A percentile compares a stretch with the other conserved stretches of the same genome.
These are phyloP conservation scores for Seira musarum DNA, from an alignment of 2,888 invertebrate species.

Conservation along the genomic window DNA sequence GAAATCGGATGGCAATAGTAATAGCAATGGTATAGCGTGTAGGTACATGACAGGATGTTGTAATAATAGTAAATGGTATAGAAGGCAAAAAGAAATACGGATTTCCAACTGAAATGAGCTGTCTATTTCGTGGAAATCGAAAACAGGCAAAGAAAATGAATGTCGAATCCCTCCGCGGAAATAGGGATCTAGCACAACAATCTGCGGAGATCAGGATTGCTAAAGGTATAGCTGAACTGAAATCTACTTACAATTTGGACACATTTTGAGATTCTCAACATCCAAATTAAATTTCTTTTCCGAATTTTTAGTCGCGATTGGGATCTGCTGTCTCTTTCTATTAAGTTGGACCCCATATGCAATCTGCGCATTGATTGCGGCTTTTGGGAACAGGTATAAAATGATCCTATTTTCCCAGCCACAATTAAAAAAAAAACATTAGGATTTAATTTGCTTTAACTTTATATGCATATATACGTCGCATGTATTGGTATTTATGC, in stretches of 20 bases:
- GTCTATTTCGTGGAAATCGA: slow-evolving; percentile 1
- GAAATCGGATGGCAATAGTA: neutral
- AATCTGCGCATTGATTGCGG: slow-evolving; percentile 85
- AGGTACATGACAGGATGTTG: too few relatives aligned
- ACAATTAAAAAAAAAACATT: neutral
- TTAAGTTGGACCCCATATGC: slow-evolving; percentile 79
- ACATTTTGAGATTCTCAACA: too few relatives aligned
- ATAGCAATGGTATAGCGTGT: neutral
- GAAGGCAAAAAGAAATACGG: neutral
- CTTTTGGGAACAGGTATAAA: slow-evolving; percentile 81
- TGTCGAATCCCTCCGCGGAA: slow-evolving; percentile 85
- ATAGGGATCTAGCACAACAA: slow-evolving; percentile 79
- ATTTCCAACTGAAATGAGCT: neutral
- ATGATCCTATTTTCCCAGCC: too few relatives aligned
- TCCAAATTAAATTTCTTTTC: too few relatives aligned
- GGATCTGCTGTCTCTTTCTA: neutral
- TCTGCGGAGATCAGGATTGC: slow-evolving; percentile 89
- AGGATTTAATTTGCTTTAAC: too few relatives aligned
- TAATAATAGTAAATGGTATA: neutral
- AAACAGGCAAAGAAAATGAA: slow-evolving; percentile 90
- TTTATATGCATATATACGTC: too few relatives aligned
- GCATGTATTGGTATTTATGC: too few relatives aligned
- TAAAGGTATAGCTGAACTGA: too few relatives aligned
- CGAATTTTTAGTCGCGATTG: slow-evolving; percentile 3
- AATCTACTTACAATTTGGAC: too few relatives aligned